Base-by-base conservation (phyloP, 2,113 vertebrate genomes). In the Verasper variegatus region DNA sequence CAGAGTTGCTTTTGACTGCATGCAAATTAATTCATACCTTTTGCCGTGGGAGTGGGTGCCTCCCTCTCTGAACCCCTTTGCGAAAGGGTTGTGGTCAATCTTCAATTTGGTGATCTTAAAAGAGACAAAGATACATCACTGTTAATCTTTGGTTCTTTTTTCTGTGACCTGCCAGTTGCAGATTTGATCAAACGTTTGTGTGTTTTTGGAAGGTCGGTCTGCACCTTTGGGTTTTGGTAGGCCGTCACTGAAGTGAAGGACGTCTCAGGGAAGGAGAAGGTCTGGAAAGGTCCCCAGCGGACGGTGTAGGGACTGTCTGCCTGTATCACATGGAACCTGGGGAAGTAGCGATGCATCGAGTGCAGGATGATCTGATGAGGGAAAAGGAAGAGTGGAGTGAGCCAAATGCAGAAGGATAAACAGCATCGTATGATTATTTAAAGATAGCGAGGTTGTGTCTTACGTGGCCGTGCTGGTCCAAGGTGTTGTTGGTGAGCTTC, bases 61-160 rank as follows among this genome's bases (percentile, higher is more conserved):
- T 8, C 95, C 95, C 31, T 95, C 95, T 3, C 95, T 90, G 91
- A 97, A 96, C 40, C 95, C 95, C 91, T 96, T 96, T 20, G 95
- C 95, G 58, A 96, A 96, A 0, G 96, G 96, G 70, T 97, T 97
- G 93, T 97, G 95, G 88, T 97, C 95, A 49, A 97, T 97, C 91
- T 97, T 97, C 72, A 97, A 82, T 85, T 95, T 97, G 40, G 96
- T 97, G 75, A 97, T 96, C 96, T 96, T 10, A n/a, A 57, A 58
- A 31, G 31, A 31, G 31, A 31, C 6, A 5, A 31, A 31, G 31
- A 31, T 7, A 31, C 31, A 6, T 31, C 31, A 7, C 31, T 31
- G 31, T 31, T 31, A 31, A 31, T 31, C 31, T 31, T 31, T 31
- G 31, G 5, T 31, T 31, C 3, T 10, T 12, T 21, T n/a, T 56